These are phyloP conservation scores for Limnodromus scolopaceus DNA, from an alignment of 2,797 vertebrate species.

Conservation along the genomic window DNA sequence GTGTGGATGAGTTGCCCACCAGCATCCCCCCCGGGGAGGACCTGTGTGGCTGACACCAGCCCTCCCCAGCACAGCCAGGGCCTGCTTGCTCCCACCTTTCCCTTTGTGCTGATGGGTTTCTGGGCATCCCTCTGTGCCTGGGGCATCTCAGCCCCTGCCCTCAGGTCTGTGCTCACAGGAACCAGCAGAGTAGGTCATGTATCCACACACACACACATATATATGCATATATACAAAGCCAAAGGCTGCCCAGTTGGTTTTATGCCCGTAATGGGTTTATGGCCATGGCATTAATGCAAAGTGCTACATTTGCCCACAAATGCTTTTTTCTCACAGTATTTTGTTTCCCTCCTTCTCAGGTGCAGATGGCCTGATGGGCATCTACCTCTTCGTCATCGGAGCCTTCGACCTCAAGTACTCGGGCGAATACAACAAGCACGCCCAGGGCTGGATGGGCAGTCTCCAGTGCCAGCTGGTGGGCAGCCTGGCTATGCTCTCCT, in stretches of 20 bases:
- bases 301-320: too few species aligned
- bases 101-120: background rate
- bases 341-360: conserved; percentile 18
- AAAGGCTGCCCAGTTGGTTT: background rate
- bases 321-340: background rate
- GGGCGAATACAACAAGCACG: conserved; percentile 75
- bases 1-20: rapidly evolving
- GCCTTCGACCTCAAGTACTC: conserved; percentile 75
- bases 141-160: background rate
- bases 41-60: background rate
- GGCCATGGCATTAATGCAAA: rapidly evolving
- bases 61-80: rapidly evolving
- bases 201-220: background rate
- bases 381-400: conserved; percentile 77
- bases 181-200: background rate
- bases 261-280: rapidly evolving
- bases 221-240: too few species aligned
- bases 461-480: conserved; percentile 76
- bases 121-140: background rate
- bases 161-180: too few species aligned
- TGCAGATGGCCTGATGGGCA: conserved; percentile 78
- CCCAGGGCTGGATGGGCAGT: conserved; percentile 78
- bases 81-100: background rate
- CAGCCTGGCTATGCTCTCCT: conserved; percentile 76
- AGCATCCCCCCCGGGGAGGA: too few species aligned